Percentiles rank a stretch among this genome's conserved stretches.
These are phyloP conservation scores for Nomada ruficornis DNA, from an alignment of 2,888 invertebrate species.

Conservation along the genomic window DNA sequence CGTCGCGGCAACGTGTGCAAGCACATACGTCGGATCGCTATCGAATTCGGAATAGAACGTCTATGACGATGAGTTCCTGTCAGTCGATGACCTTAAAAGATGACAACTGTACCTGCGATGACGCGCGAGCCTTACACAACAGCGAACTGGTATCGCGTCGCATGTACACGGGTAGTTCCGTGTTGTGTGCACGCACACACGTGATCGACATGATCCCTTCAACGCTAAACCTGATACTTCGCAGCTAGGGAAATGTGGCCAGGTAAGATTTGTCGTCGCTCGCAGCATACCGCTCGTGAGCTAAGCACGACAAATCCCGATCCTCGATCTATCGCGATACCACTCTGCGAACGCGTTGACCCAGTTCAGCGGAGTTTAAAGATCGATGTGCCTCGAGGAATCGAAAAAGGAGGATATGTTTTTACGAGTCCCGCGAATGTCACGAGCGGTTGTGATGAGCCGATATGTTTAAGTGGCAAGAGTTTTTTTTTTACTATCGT, in stretches of 20 bases:
- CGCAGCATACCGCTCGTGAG: conserved; percentile 38
- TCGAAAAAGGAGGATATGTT: conserved; percentile 57
- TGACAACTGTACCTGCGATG: conserved; percentile 27
- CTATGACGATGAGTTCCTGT: conserved; percentile 39
- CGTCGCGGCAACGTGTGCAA: conserved; percentile 40
- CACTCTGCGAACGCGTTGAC: conserved; percentile 51
- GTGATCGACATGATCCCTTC: conserved; percentile 38
- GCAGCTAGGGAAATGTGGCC: conserved; percentile 45
- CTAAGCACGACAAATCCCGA: conserved; percentile 60
- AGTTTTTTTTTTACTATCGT: too few species aligned
- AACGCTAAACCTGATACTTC: conserved; percentile 52
- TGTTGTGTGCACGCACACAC: neutral
- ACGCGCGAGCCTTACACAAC: neutral
- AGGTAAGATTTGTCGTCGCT: conserved; percentile 61
- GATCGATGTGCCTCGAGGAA: conserved; percentile 59
- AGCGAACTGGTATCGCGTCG: neutral
- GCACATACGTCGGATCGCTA: conserved; percentile 25
- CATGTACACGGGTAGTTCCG: neutral
- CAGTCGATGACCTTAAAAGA: conserved; percentile 51
- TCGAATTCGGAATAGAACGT: conserved; percentile 50
- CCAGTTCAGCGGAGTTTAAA: conserved; percentile 59
- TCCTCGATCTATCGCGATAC: conserved; percentile 40
- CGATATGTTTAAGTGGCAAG: too few species aligned
- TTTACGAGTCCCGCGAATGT: conserved; percentile 33
- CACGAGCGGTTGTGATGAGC: neutral